A percentile compares a stretch with the other conserved stretches of the same genome.
phyloP scores from a whole-genome alignment of 2,888 invertebrate genomes.

The Hemithea aestivaria region DNA sequence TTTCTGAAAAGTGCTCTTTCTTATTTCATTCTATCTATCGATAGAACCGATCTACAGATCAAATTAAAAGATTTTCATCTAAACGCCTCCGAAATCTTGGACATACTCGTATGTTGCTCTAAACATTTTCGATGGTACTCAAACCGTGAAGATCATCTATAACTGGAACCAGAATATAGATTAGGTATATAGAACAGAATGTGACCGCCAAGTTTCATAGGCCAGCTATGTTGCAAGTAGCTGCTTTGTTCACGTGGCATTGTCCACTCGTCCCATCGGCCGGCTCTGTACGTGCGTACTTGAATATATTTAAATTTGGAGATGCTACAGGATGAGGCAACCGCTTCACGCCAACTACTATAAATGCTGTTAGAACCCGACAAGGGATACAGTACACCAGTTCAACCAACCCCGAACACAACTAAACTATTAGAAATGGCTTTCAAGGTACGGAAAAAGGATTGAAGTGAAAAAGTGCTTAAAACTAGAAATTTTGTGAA shows the following conservation, averaged over 20 bases:
- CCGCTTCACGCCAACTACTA: slow-evolving; percentile 51
- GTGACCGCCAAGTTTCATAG: slow-evolving; percentile 65
- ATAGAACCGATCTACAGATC: too few relatives aligned
- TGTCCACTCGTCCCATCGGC: slow-evolving; percentile 66
- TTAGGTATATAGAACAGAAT: slow-evolving; percentile 49
- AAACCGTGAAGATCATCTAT: slow-evolving; percentile 41
- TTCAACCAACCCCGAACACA: slow-evolving; percentile 63
- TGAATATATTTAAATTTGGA: slow-evolving; percentile 79
- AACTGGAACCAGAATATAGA: slow-evolving; percentile 46
- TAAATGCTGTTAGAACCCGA: slow-evolving; percentile 61
- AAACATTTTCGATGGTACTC: slow-evolving; percentile 30
- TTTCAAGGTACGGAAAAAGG: slow-evolving; percentile 63
- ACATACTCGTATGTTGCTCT: too few relatives aligned
- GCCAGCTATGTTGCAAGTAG: slow-evolving; percentile 64
- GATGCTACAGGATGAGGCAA: slow-evolving; percentile 76
- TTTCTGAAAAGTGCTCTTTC: too few relatives aligned
- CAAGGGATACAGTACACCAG: slow-evolving; percentile 65
- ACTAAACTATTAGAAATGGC: slow-evolving; percentile 58
- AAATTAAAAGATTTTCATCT: slow-evolving; percentile 2
- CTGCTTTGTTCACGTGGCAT: slow-evolving; percentile 70
- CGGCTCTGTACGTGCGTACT: slow-evolving; percentile 73
- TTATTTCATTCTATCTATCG: too few relatives aligned
- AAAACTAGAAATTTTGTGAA: slow-evolving; percentile 14
- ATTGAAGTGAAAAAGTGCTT: slow-evolving; percentile 29
- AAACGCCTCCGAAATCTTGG: slow-evolving; percentile 13